Conservation (phyloP, 1,140 invertebrate genomes). For the Eupristina koningsbergeri region DNA sequence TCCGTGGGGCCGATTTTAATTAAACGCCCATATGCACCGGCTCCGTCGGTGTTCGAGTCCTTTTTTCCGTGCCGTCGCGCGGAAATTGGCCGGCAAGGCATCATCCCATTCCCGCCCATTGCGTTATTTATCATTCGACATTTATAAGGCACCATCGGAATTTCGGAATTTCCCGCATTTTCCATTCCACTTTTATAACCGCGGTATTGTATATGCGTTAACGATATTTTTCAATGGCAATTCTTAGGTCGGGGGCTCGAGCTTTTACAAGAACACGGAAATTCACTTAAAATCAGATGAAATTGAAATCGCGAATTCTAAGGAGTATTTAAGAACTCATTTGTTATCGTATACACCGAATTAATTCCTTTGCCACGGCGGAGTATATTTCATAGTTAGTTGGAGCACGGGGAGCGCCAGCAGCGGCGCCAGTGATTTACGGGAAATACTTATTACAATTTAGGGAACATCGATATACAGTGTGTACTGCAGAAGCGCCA, state of each 20-base stretch:
- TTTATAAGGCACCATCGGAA: too few relatives aligned
- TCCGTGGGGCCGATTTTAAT: slow-evolving; percentile 28
- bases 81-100: not conserved
- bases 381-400: not conserved
- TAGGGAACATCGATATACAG: not conserved
- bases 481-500: not conserved
- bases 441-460: not conserved
- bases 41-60: not conserved
- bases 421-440: too few relatives aligned
- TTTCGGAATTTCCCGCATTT: not conserved
- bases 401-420: not conserved
- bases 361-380: not conserved
- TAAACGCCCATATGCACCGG: slow-evolving; percentile 6
- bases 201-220: not conserved
- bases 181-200: not conserved
- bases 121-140: not conserved
- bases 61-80: not conserved
- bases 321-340: not conserved
- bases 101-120: not conserved
- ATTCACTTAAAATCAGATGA: not conserved
- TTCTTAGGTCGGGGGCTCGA: not conserved
- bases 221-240: not conserved
- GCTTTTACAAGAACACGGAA: not conserved
- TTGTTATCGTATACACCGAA: not conserved
- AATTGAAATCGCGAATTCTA: not conserved